These are phyloP conservation scores for Nilaparvata lugens DNA, from an alignment of 1,140 invertebrate species.

Conservation along the genomic window DNA sequence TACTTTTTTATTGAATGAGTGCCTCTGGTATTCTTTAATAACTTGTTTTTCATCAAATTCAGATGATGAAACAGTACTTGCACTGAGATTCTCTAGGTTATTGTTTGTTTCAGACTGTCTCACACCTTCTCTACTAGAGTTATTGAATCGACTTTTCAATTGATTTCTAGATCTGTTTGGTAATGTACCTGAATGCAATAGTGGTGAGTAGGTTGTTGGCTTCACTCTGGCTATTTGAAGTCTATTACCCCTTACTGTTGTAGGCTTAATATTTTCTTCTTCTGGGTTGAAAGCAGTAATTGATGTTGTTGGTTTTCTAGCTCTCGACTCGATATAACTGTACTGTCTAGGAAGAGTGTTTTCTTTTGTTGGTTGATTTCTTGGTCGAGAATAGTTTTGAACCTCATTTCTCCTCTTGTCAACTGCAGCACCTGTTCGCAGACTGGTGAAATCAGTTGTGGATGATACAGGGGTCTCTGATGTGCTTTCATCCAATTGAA, in stretches of 20 bases:
- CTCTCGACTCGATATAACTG: neutral
- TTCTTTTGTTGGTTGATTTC: neutral
- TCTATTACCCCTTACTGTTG: conserved; percentile 7
- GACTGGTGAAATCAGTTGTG: neutral
- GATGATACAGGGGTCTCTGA: conserved; percentile 3
- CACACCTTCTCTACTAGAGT: no score
- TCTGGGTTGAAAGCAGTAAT: neutral
- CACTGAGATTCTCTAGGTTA: no score
- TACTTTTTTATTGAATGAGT: no score
- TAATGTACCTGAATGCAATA: conserved; percentile 1
- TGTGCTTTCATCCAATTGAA: conserved; percentile 8
- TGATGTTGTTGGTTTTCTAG: conserved; percentile 10
- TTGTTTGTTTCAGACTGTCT: no score
- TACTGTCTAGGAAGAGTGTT: neutral
- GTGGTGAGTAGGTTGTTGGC: conserved; percentile 22
- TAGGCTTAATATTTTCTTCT: neutral
- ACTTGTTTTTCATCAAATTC: no score
- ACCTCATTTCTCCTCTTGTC: neutral
- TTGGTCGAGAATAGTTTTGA: neutral
- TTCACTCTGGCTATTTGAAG: conserved; percentile 10
- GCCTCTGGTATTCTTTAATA: no score
- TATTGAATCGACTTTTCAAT: no score
- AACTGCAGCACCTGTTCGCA: neutral
- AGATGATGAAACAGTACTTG: no score
- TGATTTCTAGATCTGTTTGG: conserved; percentile 11